phyloP scores from a whole-genome alignment of 2,888 invertebrate species.

The Eristalinus aeneus region DNA sequence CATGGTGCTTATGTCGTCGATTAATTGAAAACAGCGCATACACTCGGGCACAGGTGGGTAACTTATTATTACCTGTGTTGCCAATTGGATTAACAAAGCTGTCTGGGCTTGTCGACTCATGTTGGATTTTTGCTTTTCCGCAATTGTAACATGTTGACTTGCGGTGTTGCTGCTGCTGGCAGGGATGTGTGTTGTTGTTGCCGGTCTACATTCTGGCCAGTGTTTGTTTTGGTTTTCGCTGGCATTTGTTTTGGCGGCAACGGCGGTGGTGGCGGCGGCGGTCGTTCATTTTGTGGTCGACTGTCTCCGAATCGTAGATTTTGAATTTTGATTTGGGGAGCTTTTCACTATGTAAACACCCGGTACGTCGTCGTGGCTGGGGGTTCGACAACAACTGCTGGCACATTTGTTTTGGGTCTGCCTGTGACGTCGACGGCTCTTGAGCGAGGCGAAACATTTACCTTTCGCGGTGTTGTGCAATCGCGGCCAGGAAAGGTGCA shows the following conservation, averaged over 20 bases:
- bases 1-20: constrained; percentile 70
- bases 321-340: constrained; percentile 67
- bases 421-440: constrained; percentile 16
- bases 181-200: constrained; percentile 36
- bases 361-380: constrained; percentile 40
- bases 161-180: constrained; percentile 26
- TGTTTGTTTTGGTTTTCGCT: constrained; percentile 13
- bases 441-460: constrained; percentile 25
- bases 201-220: constrained; percentile 22
- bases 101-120: constrained; percentile 70
- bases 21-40: constrained; percentile 66
- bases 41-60: constrained; percentile 62
- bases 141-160: constrained; percentile 64
- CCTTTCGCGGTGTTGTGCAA: constrained; percentile 48
- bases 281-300: constrained; percentile 40
- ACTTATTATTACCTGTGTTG: constrained; percentile 71
- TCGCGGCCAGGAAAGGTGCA: neutral
- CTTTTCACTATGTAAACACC: constrained; percentile 63
- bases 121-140: constrained; percentile 64
- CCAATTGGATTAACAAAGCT: constrained; percentile 71
- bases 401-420: constrained; percentile 41
- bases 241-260: neutral
- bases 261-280: neutral
- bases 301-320: constrained; percentile 68
- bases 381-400: constrained; percentile 47